A percentile compares a stretch with the other conserved stretches of the same genome.
phyloP scores from a whole-genome alignment of 2,888 invertebrate species.

The Salticus scenicus region DNA sequence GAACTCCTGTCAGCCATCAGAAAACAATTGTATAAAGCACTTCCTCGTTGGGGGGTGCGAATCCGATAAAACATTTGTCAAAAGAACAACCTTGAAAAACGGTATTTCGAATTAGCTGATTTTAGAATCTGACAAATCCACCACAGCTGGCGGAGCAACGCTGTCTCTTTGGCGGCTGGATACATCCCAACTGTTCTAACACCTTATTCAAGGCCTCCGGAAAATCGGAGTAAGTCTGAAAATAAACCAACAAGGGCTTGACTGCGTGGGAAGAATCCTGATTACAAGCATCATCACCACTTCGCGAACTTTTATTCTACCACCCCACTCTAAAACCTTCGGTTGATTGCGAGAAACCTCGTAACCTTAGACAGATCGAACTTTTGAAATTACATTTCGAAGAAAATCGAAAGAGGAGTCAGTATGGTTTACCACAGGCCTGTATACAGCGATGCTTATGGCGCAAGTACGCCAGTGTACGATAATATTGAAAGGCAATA shows the following conservation, averaged over 20 bases:
- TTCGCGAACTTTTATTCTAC: slow-evolving; percentile 23
- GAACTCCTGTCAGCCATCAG: neutral
- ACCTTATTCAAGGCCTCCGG: slow-evolving; percentile 29
- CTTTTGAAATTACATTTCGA: slow-evolving; percentile 15
- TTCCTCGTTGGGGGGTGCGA: neutral
- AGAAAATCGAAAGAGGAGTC: neutral
- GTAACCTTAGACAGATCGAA: slow-evolving; percentile 39
- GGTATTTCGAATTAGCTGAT: slow-evolving; percentile 17
- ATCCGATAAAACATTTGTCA: slow-evolving; percentile 4
- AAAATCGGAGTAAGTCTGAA: slow-evolving; percentile 29
- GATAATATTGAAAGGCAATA: slow-evolving; percentile 71
- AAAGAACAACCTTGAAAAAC: slow-evolving; percentile 29
- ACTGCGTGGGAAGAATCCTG: slow-evolving; percentile 26
- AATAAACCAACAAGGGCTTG: slow-evolving; percentile 24
- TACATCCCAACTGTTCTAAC: slow-evolving; percentile 15
- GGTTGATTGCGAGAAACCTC: slow-evolving; percentile 13
- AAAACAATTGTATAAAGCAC: neutral
- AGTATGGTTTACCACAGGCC: slow-evolving; percentile 63
- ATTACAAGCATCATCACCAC: slow-evolving; percentile 18
- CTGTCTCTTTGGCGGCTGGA: slow-evolving; percentile 41
- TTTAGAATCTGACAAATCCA: slow-evolving; percentile 50
- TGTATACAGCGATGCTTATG: slow-evolving; percentile 71
- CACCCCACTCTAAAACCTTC: slow-evolving; percentile 1
- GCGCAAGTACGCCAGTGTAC: slow-evolving; percentile 70
- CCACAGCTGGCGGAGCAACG: slow-evolving; percentile 43